phyloP scores from a whole-genome alignment of 64 coral and sea anemone species.

The Montipora efflorescens region DNA sequence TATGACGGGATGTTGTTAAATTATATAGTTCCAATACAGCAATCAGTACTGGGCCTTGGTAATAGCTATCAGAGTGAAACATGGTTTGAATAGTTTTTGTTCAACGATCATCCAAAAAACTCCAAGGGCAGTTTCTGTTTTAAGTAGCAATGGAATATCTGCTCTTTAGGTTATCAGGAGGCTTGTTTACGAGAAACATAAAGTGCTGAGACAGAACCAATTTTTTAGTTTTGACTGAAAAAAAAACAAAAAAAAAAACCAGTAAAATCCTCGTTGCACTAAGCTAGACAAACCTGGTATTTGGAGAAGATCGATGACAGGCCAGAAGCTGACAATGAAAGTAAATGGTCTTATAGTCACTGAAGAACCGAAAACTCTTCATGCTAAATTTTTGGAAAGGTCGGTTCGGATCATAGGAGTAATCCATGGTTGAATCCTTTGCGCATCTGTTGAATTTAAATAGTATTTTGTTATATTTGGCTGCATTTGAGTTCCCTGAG shows the following conservation, averaged over 20 bases:
- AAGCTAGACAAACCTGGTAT: neutral
- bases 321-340: constrained; percentile 14
- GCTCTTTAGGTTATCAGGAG: too few relatives aligned
- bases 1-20: too few relatives aligned
- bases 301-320: neutral
- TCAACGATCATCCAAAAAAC: too few relatives aligned
- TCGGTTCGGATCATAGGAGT: neutral
- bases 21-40: too few relatives aligned
- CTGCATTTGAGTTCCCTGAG: neutral
- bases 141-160: too few relatives aligned
- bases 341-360: constrained; percentile 18
- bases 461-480: neutral
- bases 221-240: too few relatives aligned
- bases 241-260: neutral
- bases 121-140: too few relatives aligned
- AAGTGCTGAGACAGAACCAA: neutral
- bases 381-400: constrained; percentile 3
- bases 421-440: constrained; percentile 19
- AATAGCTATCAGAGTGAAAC: too few relatives aligned
- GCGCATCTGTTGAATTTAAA: neutral
- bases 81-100: too few relatives aligned
- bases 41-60: too few relatives aligned
- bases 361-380: constrained; percentile 16
- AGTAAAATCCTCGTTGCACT: neutral
- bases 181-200: too few relatives aligned